Conservation (phyloP, 2,113 vertebrate species). For the Pristiophorus japonicus region DNA sequence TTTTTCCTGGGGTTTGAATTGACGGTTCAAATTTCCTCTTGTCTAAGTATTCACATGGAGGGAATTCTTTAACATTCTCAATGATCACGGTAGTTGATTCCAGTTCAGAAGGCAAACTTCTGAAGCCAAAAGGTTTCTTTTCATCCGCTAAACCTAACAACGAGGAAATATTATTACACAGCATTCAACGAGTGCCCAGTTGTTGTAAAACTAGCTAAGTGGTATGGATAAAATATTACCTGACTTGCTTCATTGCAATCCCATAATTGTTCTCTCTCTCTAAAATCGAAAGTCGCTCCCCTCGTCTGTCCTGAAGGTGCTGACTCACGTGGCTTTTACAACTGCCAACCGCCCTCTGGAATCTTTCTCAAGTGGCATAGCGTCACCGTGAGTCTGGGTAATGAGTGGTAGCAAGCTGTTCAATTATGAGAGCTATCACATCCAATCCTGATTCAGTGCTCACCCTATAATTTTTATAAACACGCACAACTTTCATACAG, state of each 20-base stretch:
- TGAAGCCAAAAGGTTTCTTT: not conserved
- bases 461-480: slow-evolving; percentile 17
- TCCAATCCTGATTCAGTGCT: not conserved
- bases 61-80: slow-evolving; percentile 22
- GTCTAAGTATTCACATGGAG: not conserved
- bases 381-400: not conserved
- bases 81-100: slow-evolving; percentile 1
- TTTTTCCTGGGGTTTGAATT: slow-evolving; percentile 44
- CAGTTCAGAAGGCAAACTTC: not conserved
- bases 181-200: not conserved
- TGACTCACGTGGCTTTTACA: not conserved
- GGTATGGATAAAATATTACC: not conserved
- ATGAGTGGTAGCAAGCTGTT: not conserved
- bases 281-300: not conserved
- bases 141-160: not conserved
- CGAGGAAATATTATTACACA: not conserved
- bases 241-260: not conserved
- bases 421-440: slow-evolving; percentile 15
- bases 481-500: not conserved
- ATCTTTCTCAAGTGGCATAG: not conserved
- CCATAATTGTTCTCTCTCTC: not conserved
- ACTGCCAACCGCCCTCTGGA: not conserved
- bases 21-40: slow-evolving; percentile 26
- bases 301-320: not conserved
- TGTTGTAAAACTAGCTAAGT: not conserved